Evolutionary conservation across 2,113 vertebrate genomes (phyloP).

Genomic region (Sus scrofa): DNA sequence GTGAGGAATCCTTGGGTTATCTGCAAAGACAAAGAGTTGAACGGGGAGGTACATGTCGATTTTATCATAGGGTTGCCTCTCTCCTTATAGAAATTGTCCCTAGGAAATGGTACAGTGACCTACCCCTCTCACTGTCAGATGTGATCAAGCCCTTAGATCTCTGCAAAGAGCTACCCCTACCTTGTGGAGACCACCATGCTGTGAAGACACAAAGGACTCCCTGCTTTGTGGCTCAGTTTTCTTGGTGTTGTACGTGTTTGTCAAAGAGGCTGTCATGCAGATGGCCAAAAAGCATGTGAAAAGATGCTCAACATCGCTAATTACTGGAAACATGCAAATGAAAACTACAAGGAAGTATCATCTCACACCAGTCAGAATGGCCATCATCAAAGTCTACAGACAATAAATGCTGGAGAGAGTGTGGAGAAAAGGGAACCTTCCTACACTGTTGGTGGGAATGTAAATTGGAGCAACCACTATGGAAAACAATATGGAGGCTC

Average conservation of each 20-base stretch:
- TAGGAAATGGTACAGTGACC: not conserved
- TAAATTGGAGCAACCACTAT: too few relatives aligned
- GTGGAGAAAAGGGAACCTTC: too few relatives aligned
- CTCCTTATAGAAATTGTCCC: not conserved
- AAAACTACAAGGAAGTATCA: too few relatives aligned
- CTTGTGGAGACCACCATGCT: not conserved
- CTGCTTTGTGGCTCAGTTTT: not conserved
- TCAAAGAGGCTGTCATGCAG: not conserved
- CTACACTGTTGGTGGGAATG: too few relatives aligned
- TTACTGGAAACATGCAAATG: too few relatives aligned
- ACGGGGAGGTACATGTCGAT: not conserved
- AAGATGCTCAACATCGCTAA: too few relatives aligned
- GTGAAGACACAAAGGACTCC: not conserved
- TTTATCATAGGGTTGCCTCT: not conserved
- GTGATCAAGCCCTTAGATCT: not conserved
- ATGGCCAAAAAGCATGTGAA: too few relatives aligned
- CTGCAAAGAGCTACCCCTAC: not conserved
- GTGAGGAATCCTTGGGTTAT: not conserved
- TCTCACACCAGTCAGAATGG: too few relatives aligned
- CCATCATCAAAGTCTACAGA: too few relatives aligned
- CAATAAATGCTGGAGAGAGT: too few relatives aligned
- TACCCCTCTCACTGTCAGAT: not conserved
- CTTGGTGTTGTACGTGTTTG: not conserved
- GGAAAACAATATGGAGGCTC: too few relatives aligned
- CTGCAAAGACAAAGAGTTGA: not conserved